A percentile compares a stretch with the other conserved stretches of the same genome.
These are phyloP conservation scores for Rhinichthys osculus DNA, from an alignment of 2,797 vertebrate species.

Conservation along the genomic window DNA sequence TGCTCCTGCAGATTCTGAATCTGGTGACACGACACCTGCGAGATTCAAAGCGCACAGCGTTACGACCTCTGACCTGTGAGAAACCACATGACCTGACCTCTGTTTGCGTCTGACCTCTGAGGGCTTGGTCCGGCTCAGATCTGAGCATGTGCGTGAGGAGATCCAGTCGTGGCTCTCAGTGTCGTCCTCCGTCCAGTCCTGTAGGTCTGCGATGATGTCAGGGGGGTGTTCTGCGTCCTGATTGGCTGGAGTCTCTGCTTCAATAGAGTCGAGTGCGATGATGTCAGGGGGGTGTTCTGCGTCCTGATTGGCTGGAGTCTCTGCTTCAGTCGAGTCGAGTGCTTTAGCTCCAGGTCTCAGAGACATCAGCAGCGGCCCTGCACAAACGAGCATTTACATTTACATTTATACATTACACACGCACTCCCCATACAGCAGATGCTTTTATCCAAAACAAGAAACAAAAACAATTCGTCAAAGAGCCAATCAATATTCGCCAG, in stretches of 20 bases:
- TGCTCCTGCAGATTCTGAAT: conserved; percentile 43
- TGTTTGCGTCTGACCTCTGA: background rate
- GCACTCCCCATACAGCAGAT: background rate
- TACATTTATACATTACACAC: too few relatives aligned
- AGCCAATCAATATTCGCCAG: background rate
- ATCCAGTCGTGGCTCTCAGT: conserved; percentile 61
- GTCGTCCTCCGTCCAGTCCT: conserved; percentile 74
- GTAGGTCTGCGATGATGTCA: conserved; percentile 66
- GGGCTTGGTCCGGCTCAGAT: background rate
- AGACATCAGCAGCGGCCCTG: conserved; percentile 56
- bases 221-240: conserved; percentile 60
- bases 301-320: conserved; percentile 72
- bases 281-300: conserved; percentile 57
- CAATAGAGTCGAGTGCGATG: conserved; percentile 39
- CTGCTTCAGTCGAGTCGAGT: conserved; percentile 57
- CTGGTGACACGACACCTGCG: conserved; percentile 36
- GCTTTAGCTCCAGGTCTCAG: conserved; percentile 42
- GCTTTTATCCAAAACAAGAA: background rate
- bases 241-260: conserved; percentile 71
- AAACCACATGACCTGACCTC: background rate
- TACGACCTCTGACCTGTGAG: background rate
- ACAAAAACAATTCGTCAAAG: background rate
- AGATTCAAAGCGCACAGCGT: conserved; percentile 20
- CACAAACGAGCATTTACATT: background rate
- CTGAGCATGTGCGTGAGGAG: background rate